phyloP scores from a whole-genome alignment of 2,113 vertebrate species.

The Microcebus griseorufus region DNA sequence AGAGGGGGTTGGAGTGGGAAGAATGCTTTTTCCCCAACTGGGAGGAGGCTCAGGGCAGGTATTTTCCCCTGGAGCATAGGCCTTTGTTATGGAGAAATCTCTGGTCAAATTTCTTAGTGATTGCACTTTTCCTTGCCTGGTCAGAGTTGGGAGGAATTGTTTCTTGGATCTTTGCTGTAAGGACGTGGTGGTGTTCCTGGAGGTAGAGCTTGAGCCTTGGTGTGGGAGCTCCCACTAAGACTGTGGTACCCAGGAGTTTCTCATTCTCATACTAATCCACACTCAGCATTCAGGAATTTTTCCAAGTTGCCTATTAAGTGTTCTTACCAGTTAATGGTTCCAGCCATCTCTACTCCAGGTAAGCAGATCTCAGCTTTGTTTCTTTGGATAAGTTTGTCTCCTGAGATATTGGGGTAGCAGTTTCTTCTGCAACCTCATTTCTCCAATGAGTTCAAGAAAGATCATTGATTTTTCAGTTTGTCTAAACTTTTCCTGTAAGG shows the following conservation, averaged over 20 bases:
- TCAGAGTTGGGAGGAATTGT: neutral
- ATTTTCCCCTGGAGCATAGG: slow-evolving; percentile 64
- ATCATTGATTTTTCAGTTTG: neutral
- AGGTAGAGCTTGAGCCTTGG: slow-evolving; percentile 21
- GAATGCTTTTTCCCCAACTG: slow-evolving; percentile 44
- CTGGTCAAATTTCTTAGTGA: slow-evolving; percentile 41
- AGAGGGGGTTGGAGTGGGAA: neutral
- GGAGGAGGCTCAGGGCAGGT: slow-evolving; percentile 27
- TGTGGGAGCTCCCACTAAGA: neutral
- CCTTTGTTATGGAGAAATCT: slow-evolving; percentile 45
- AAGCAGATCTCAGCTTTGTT: slow-evolving; percentile 37
- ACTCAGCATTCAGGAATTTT: neutral
- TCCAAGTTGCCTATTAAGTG: neutral
- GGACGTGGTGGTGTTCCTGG: neutral
- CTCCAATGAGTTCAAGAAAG: neutral
- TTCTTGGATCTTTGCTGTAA: slow-evolving; percentile 40
- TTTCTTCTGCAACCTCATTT: slow-evolving; percentile 23
- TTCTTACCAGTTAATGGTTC: neutral
- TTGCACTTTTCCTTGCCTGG: neutral
- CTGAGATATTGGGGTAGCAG: neutral
- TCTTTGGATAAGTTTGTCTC: neutral
- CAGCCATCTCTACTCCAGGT: slow-evolving; percentile 29
- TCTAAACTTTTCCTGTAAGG: neutral
- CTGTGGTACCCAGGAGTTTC: neutral
- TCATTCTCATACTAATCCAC: neutral